Conservation (phyloP, 2,888 invertebrate species). For the Apantesis nais region DNA sequence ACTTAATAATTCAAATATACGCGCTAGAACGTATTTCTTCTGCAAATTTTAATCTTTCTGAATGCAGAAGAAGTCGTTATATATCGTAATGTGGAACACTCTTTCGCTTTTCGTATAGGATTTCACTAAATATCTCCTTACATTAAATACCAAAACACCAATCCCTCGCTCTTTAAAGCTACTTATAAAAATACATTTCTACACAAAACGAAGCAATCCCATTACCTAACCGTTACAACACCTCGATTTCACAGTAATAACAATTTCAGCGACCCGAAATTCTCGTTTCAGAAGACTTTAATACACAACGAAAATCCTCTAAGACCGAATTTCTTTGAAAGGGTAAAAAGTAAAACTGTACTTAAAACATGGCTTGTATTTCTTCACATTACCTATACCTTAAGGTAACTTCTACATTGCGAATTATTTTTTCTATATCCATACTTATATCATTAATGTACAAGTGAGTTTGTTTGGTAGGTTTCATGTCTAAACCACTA, state of each 20-base stretch:
- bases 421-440: neutral
- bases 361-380: conserved; percentile 7
- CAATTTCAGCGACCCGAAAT: conserved; percentile 36
- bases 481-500: too few species aligned
- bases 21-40: too few species aligned
- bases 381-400: neutral
- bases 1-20: too few species aligned
- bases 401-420: neutral
- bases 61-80: too few species aligned
- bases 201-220: conserved; percentile 32
- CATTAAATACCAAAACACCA: neutral
- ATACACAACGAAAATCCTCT: conserved; percentile 40
- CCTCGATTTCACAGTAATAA: conserved; percentile 42
- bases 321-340: conserved; percentile 31
- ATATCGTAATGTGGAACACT: neutral
- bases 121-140: neutral
- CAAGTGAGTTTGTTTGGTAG: too few species aligned
- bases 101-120: neutral
- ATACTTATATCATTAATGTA: too few species aligned
- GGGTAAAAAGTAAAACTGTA: conserved; percentile 18
- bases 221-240: conserved; percentile 36
- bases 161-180: conserved; percentile 19
- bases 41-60: too few species aligned
- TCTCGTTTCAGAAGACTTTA: conserved; percentile 26
- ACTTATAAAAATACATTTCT: conserved; percentile 15